Evolutionary conservation across 2,797 vertebrate species (phyloP), one percentile per base, ranked within the genome.

Genomic region (Falco rusticolus): DNA sequence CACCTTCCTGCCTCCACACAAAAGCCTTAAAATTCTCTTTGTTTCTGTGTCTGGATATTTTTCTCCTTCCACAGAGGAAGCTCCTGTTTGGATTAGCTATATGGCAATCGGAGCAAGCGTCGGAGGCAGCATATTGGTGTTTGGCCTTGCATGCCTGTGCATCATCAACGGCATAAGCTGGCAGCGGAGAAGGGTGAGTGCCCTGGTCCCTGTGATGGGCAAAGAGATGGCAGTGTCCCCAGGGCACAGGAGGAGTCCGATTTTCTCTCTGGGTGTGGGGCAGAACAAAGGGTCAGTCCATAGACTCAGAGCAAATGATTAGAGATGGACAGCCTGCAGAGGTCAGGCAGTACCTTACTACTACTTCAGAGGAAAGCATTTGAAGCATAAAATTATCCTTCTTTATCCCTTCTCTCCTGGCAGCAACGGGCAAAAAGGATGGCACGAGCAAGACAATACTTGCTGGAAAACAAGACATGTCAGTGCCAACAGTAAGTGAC

Each of bases 391-490:
- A 95, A 84, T 76, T n/a, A 80, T 17, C 26, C 5, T 31, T 18
- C 57, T 84, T 72, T 94, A 37, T 87, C 16, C 57, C n/a, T 93
- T 97, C 82, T 97, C 66, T 97, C 75, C 79, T 96, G 92, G 80
- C 97, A 98, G 98, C 94, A 90, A 92, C 94, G 56, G 45, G 90
- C 96, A 85, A 90, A 81, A 85, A 96, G 93, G 93, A 98, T 97
- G 94, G 91, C 90, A 88, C 97, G 50, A 94, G 98, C 97, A 88
- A 98, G 96, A 90, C 96, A 92, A 33, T n/a, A 98, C 79, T 95
- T 98, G 87, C 97, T 97, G 93, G 98, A 98, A 91, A 98, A 98
- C 92, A 98, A 96, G 96, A 98, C 95, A 0, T 98, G 98, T 61
- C 98, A 97, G 45, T 98, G 98, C 56, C 65, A 93, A 84, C 95